Evolutionary conservation across 2,888 invertebrate species (phyloP), one percentile per base, ranked within the genome.

Genomic region (Scaptomyza cyrtandrae): DNA sequence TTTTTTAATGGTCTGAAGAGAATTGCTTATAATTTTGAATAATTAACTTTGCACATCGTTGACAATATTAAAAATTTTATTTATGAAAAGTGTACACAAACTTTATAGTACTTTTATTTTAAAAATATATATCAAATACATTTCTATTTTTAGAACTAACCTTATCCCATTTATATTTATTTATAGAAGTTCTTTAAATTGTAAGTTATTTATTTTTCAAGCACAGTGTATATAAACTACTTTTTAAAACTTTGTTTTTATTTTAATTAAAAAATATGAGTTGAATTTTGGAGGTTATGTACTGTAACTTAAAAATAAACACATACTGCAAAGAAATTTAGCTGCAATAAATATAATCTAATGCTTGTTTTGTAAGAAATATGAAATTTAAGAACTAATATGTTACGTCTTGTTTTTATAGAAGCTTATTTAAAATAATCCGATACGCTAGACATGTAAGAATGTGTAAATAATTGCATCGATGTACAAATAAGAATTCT

Each of bases 381-480:
- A 35, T n/a, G 24, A 35, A 35, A 35, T 24, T n/a, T 9, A n/a
- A n/a, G 9, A 2, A 24, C 7, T 1, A 44, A 24, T 24, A 3
- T 6, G n/a, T 35, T 29, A 11, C 6, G 14, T 46, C 45, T 59
- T 59, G 0, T 29, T n/a, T n/a, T 6, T 27, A 43, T 37, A 7
- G 9, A 58, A 52, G 70, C 54, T 90, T 88, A 91, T 80, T 91
- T 91, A 83, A 91, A 91, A 87, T 91, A 91, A 81, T 91, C 91
- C 56, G 91, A 90, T 57, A 91, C 91, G 85, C 91, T 91, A 83
- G 75, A 71, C 83, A 83, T 86, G 78, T 64, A 60, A 72, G 53
- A 55, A 46, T 49, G 24, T 31, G 16, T 29, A 37, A 45, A 33
- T 24, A 41, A 53, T 27, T n/a, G 46, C 35, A 56, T 46, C 50